These are phyloP conservation scores for Melipona beecheii DNA, from an alignment of 2,888 invertebrate genomes.

Conservation along the genomic window DNA sequence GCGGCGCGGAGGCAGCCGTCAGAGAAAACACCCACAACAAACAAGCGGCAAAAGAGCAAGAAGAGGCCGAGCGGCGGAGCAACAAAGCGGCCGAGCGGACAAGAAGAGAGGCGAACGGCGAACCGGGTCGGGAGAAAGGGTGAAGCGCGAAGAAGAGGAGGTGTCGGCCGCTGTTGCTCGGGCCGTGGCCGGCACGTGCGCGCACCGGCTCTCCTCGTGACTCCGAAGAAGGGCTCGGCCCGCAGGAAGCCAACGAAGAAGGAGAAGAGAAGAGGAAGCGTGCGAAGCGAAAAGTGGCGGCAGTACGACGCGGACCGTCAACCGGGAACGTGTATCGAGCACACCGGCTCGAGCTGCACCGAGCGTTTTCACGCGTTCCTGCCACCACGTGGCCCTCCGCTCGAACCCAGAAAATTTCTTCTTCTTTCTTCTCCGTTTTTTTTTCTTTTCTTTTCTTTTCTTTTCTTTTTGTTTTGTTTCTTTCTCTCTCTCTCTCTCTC, in stretches of 20 bases:
- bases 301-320: slow-evolving; percentile 78
- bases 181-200: slow-evolving; percentile 71
- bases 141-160: slow-evolving; percentile 68
- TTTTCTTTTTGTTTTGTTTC: too few species aligned
- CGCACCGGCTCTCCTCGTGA: slow-evolving; percentile 69
- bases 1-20: slow-evolving; percentile 57
- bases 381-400: slow-evolving; percentile 65
- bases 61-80: slow-evolving; percentile 36
- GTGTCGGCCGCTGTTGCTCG: slow-evolving; percentile 67
- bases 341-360: slow-evolving; percentile 42
- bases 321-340: slow-evolving; percentile 72
- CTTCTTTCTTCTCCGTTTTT: not conserved
- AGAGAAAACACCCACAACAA: slow-evolving; percentile 61
- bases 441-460: too few species aligned
- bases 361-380: slow-evolving; percentile 56
- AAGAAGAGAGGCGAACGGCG: slow-evolving; percentile 17
- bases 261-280: slow-evolving; percentile 69
- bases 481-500: too few species aligned
- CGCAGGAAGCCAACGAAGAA: slow-evolving; percentile 65
- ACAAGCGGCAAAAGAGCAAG: slow-evolving; percentile 59
- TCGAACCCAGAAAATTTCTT: too few species aligned
- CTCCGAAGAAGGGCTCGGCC: slow-evolving; percentile 65
- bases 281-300: slow-evolving; percentile 72
- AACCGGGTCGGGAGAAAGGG: slow-evolving; percentile 32
- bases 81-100: slow-evolving; percentile 46